Base-by-base conservation (phyloP, 2,797 vertebrate genomes). In the Hypotaenidia philippensis region DNA sequence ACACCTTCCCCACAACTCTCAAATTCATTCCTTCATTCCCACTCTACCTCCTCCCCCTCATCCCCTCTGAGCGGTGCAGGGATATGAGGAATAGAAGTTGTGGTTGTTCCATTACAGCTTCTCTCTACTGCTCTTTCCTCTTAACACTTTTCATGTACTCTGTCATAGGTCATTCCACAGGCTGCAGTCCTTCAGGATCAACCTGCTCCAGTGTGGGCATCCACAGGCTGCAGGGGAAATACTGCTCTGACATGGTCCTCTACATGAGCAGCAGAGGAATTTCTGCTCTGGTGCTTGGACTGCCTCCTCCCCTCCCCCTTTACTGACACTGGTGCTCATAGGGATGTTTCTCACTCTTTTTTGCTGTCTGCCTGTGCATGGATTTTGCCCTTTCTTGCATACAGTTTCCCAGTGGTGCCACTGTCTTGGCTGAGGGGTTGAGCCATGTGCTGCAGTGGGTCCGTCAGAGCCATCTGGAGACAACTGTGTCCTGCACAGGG, bases 1-100 rank as follows among this genome's bases (percentile, higher is more conserved):
- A 3, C 21, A 23, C 4, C 27, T 52, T 57, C 8, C 5, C 6
- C 5, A 0, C 0, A 31, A 6, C 4, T 26, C 20, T 86, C 21
- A 26, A 34, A 40, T 60, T 71, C 25, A 22, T 12, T 60, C 22
- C 60, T 84, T 72, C 31, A 36, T 61, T 23, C 74, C 40, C 55
- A 72, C 5, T 60, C 31, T 60, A 23, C 38, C 21, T 66, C 40
- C 40, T 56, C 9, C 29, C 11, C 7, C 17, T 26, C 18, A 9
- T 69, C 13, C 21, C 8, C 7, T 6, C 12, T 17, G 19, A 63
- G 44, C n/a, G 52, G 15, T 11, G 5, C 66, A 68, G 44, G 38
- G 21, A 9, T 12, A 31, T 45, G 14, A 36, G 36, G 36, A 5
- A 45, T 47, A 16, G 9, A 7, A 2, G 3, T 6, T 81, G 36